Percentiles rank a stretch among this genome's conserved stretches.
phyloP scores from a whole-genome alignment of 2,797 vertebrate genomes.

The Falco berigora region DNA sequence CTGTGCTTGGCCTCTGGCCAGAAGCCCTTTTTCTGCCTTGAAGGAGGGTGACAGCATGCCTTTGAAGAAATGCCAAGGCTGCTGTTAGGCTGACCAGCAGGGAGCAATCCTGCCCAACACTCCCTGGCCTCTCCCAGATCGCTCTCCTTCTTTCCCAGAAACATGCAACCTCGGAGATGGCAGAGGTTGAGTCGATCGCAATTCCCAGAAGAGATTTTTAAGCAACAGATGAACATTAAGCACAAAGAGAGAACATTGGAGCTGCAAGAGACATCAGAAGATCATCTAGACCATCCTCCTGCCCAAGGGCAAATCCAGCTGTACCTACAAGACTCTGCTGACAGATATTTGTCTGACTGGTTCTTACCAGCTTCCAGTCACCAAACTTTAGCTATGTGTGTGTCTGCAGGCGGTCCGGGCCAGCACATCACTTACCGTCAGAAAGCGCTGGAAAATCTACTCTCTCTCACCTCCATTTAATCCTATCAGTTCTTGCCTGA shows the following conservation, averaged over 20 bases:
- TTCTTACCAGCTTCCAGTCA: neutral
- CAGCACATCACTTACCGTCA: neutral
- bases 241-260: neutral
- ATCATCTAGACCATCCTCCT: neutral
- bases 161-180: neutral
- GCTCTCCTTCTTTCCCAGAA: constrained; percentile 45
- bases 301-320: neutral
- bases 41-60: constrained; percentile 17
- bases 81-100: constrained; percentile 39
- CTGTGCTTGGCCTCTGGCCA: constrained; percentile 37
- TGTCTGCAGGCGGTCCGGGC: neutral
- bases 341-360: neutral
- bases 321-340: neutral
- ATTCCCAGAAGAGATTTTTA: constrained; percentile 1
- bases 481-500: neutral
- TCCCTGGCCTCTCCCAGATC: constrained; percentile 16
- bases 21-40: neutral
- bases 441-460: neutral
- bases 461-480: neutral
- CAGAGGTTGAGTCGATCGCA: neutral
- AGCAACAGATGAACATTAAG: neutral
- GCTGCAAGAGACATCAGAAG: neutral
- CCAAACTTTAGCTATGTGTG: neutral
- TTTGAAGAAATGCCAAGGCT: constrained; percentile 52
- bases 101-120: constrained; percentile 6